A percentile compares a stretch with the other conserved stretches of the same genome.
Evolutionary conservation across 2,888 invertebrate genomes (phyloP).

Genomic region (Petrolisthes cinctipes): DNA sequence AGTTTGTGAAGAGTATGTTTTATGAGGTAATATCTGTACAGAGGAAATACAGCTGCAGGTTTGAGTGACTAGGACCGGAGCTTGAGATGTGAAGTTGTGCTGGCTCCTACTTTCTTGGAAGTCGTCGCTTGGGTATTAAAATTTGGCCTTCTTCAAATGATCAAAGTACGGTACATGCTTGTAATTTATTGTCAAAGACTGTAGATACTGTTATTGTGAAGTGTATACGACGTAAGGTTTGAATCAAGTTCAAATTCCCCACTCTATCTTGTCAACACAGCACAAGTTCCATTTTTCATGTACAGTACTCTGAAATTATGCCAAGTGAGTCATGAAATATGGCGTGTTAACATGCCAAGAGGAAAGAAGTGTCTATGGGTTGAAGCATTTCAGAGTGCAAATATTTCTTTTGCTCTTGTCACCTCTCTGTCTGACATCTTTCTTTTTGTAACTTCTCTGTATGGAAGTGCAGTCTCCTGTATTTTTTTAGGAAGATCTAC

Average conservation of each 20-base stretch:
- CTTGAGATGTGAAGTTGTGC: background rate
- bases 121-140: background rate
- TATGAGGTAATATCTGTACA: background rate
- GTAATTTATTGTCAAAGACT: background rate
- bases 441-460: slow-evolving; percentile 12
- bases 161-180: background rate
- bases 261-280: background rate
- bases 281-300: slow-evolving; percentile 16
- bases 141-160: background rate
- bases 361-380: background rate
- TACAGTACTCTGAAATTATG: slow-evolving; percentile 15
- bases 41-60: background rate
- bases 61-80: background rate
- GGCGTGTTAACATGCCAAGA: background rate
- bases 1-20: background rate
- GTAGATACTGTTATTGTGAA: slow-evolving; percentile 5
- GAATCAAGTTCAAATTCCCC: slow-evolving; percentile 45
- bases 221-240: slow-evolving; percentile 27
- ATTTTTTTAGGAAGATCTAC: slow-evolving; percentile 47
- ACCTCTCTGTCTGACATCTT: background rate
- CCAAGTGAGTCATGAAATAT: slow-evolving; percentile 2
- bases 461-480: slow-evolving; percentile 39
- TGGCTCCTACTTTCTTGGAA: background rate
- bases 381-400: background rate
- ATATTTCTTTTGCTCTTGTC: background rate